These are phyloP conservation scores for Hylaeus volcanicus DNA, from an alignment of 1,140 invertebrate genomes.

Conservation along the genomic window DNA sequence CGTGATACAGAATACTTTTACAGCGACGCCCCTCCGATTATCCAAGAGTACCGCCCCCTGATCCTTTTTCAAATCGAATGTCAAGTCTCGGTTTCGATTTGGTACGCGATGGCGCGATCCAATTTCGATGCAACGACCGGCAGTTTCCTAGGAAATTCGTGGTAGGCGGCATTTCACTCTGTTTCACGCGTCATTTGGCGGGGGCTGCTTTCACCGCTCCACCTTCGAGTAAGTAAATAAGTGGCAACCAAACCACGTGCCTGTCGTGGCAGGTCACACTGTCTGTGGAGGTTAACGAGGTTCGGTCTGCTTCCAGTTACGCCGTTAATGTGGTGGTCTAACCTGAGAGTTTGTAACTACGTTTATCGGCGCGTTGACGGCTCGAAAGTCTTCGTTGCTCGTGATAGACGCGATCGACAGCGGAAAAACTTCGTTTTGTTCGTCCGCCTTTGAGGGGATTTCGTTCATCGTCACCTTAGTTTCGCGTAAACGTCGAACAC, in stretches of 20 bases:
- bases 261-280: conserved; percentile 34
- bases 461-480: not conserved
- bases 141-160: not conserved
- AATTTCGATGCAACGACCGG: not conserved
- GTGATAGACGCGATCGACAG: not conserved
- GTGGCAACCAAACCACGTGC: conserved; percentile 30
- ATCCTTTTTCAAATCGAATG: no score
- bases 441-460: conserved; percentile 6
- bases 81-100: not conserved
- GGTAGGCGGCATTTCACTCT: conserved; percentile 7
- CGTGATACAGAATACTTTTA: no score
- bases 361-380: conserved; percentile 30
- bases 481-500: not conserved
- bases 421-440: not conserved
- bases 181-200: conserved; percentile 7
- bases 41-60: no score
- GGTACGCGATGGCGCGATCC: not conserved
- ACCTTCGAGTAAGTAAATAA: conserved; percentile 40
- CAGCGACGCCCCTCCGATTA: no score
- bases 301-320: conserved; percentile 41
- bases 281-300: conserved; percentile 46
- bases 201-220: conserved; percentile 13
- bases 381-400: not conserved
- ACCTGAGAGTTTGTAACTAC: conserved; percentile 32
- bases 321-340: conserved; percentile 36